Conservation (phyloP, 1,140 invertebrate species). For the Globodera rostochiensis region DNA sequence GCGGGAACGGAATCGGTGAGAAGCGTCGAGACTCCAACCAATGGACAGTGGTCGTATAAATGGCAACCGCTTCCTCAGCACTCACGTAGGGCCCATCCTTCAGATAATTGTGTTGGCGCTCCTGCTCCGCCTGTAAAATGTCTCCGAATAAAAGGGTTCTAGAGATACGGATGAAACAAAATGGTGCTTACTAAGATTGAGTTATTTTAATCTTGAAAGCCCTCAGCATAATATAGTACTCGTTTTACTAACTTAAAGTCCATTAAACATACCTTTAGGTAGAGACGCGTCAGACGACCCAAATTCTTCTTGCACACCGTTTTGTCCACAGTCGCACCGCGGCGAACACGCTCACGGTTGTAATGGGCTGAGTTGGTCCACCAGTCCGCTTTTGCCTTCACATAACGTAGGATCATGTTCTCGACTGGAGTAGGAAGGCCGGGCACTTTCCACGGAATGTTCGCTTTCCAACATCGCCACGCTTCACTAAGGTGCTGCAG, state of each 20-base stretch:
- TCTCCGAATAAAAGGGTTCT: constrained; percentile 14
- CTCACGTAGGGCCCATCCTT: constrained; percentile 98
- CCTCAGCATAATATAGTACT: no score
- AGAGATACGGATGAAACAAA: background rate
- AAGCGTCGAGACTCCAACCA: constrained; percentile 97
- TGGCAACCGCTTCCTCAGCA: constrained; percentile 97
- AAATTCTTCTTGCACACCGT: constrained; percentile 99
- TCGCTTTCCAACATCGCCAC: constrained; percentile 99
- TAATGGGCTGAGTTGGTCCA: constrained; percentile 99
- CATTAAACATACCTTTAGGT: constrained; percentile 75
- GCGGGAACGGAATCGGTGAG: constrained; percentile 97
- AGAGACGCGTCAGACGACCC: constrained; percentile 89
- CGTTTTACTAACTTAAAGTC: no score
- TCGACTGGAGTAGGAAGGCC: constrained; percentile 97
- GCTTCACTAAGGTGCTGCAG: constrained; percentile 98
- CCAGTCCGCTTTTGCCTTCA: constrained; percentile 99
- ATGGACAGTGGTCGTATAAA: constrained; percentile 98
- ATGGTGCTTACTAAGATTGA: no score
- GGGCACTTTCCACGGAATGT: constrained; percentile 99
- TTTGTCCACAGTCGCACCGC: constrained; percentile 83
- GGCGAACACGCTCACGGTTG: constrained; percentile 83
- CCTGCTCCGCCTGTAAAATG: constrained; percentile 80
- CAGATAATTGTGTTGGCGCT: constrained; percentile 97
- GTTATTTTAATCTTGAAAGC: no score
- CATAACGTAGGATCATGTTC: constrained; percentile 99